phyloP scores from a whole-genome alignment of 2,797 vertebrate genomes.

The Phrynocephalus vlangalii region DNA sequence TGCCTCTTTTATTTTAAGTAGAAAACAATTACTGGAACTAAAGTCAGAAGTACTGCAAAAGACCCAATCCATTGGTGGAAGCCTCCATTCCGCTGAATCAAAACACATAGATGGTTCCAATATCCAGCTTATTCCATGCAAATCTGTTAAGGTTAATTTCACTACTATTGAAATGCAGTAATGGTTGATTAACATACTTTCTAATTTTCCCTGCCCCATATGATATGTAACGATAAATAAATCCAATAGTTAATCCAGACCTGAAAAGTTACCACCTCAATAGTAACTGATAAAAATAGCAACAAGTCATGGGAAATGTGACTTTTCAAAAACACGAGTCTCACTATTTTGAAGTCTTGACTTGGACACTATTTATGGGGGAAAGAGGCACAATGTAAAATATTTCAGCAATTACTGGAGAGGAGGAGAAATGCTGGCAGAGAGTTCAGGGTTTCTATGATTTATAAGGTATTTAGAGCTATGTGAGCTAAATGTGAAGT shows the following conservation, averaged over 20 bases:
- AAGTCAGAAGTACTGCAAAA: too few species aligned
- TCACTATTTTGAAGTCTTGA: not conserved
- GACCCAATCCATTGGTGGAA: not conserved
- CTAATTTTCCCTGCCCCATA: not conserved
- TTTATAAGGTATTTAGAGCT: not conserved
- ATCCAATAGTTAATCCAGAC: not conserved
- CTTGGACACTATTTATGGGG: rapidly evolving
- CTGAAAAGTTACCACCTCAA: not conserved
- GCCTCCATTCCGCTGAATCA: not conserved
- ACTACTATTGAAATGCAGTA: not conserved
- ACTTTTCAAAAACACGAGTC: not conserved
- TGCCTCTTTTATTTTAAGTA: too few species aligned
- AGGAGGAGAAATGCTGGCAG: not conserved
- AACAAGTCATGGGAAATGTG: not conserved
- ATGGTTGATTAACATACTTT: too few species aligned
- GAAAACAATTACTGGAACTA: too few species aligned
- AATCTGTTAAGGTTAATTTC: not conserved
- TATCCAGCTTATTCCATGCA: not conserved
- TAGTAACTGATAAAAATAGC: rapidly evolving
- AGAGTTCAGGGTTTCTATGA: not conserved
- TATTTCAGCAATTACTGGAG: not conserved
- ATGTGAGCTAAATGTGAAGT: slow-evolving; percentile 1
- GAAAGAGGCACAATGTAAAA: rapidly evolving
- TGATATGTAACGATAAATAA: not conserved
- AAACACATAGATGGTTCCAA: not conserved